These are phyloP conservation scores for Melanostoma mellinum DNA, from an alignment of 2,888 invertebrate species.

Conservation along the genomic window DNA sequence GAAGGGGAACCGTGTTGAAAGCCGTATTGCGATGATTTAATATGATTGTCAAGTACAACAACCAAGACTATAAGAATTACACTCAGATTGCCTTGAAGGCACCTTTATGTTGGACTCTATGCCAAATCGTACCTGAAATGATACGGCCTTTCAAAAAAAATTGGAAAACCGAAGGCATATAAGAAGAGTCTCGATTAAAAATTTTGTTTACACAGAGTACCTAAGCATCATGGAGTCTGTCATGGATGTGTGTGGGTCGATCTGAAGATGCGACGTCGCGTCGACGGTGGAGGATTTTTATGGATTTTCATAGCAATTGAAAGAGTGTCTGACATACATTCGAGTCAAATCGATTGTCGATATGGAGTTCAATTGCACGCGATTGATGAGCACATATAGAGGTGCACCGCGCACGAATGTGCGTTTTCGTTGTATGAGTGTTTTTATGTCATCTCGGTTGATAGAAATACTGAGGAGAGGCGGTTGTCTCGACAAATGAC, in stretches of 20 bases:
- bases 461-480: constrained; percentile 4
- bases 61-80: constrained; percentile 40
- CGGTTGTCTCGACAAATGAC: neutral
- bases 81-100: constrained; percentile 60
- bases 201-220: constrained; percentile 35
- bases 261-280: constrained; percentile 56
- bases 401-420: neutral
- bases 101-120: constrained; percentile 33
- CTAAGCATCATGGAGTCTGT: neutral
- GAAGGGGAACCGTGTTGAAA: constrained; percentile 21
- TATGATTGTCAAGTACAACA: constrained; percentile 67
- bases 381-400: constrained; percentile 27
- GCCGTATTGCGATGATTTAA: constrained; percentile 65
- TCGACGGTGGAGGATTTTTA: constrained; percentile 30
- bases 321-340: constrained; percentile 60
- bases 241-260: constrained; percentile 46
- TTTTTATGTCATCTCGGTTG: neutral
- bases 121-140: constrained; percentile 50
- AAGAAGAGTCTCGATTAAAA: constrained; percentile 37
- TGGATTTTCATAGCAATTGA: constrained; percentile 53
- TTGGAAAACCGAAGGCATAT: neutral
- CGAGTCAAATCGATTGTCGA: constrained; percentile 63
- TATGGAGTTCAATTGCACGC: constrained; percentile 51
- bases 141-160: constrained; percentile 31
- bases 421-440: constrained; percentile 4